Conservation (phyloP, 2,113 vertebrate genomes). For the Triplophysa siluroides region DNA sequence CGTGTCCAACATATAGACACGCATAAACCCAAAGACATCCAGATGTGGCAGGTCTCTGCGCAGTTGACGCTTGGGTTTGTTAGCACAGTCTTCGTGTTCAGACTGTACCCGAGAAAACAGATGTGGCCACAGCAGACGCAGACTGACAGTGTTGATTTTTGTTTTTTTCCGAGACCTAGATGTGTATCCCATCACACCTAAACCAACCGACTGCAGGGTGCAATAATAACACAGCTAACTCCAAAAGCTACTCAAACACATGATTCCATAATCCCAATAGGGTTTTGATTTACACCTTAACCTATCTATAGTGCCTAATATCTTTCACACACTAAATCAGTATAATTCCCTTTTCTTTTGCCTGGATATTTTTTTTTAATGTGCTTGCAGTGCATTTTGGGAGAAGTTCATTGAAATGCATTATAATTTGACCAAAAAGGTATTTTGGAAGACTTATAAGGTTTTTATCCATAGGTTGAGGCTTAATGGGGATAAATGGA, state of each 20-base stretch:
- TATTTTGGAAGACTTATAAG: too few relatives aligned
- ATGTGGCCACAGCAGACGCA: slow-evolving; percentile 31
- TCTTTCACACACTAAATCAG: slow-evolving; percentile 13
- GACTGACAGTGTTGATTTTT: slow-evolving; percentile 20
- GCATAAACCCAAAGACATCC: slow-evolving; percentile 33
- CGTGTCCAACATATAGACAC: not conserved
- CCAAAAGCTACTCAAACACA: slow-evolving; percentile 58
- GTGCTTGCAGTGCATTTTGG: too few relatives aligned
- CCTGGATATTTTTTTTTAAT: too few relatives aligned
- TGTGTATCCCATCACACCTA: slow-evolving; percentile 44
- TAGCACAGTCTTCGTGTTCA: slow-evolving; percentile 1
- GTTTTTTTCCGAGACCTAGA: slow-evolving; percentile 13
- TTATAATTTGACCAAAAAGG: too few relatives aligned
- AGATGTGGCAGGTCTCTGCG: slow-evolving; percentile 8
- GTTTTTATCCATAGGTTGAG: too few relatives aligned
- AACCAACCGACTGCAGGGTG: slow-evolving; percentile 56
- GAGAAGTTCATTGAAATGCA: too few relatives aligned
- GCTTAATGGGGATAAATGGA: not conserved
- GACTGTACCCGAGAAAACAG: slow-evolving; percentile 22
- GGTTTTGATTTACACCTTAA: slow-evolving; percentile 28
- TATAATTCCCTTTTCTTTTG: too few relatives aligned
- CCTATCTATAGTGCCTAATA: slow-evolving; percentile 17
- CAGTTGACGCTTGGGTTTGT: not conserved
- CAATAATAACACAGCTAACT: slow-evolving; percentile 52
- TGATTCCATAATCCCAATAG: not conserved